Evolutionary conservation across 2,113 vertebrate genomes (phyloP), one percentile per base, ranked within the genome.

Genomic region (Eidolon helvum): DNA sequence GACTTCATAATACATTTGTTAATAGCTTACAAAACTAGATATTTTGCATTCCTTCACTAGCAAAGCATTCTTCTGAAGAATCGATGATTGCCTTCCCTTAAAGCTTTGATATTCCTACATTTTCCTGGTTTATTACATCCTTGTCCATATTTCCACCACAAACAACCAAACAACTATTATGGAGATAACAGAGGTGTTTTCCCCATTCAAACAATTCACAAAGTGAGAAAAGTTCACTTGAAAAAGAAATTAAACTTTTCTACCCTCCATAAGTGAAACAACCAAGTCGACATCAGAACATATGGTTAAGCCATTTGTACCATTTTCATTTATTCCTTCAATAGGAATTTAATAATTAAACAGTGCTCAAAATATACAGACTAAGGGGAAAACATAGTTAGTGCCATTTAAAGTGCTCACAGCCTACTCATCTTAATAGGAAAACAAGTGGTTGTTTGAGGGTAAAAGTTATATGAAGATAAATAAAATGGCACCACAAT

Each of bases 11-110:
- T 55, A 92, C 22, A 75, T 74, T 93, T 18, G 40, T 92, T 18
- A 91, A 69, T 80, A 89, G 26, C n/a, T 75, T 91, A 19, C 24
- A 10, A 90, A 93, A 78, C 43, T 86, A 53, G 53, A 21, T 16
- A 78, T 87, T 91, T 83, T 83, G 30, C n/a, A 57, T 80, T 6
- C 48, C 19, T 91, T 95, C 24, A 59, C n/a, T 93, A 78, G 38
- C n/a, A 86, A 84, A 87, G 3, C 24, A 86, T 86, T 93, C 38
- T 97, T 94, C 71, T 48, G 11, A 72, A 90, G 16, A 77, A 87
- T 69, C 40, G 43, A 53, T 96, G 10, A 50, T 87, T 79, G 5
- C 10, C 19, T 92, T 87, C 45, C 10, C 6, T 91, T 91, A 43
- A 10, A 80, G 21, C 8, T 50, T 97, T 89, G 21, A 12, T 68